Conservation (phyloP, 1,140 invertebrate genomes). For the Atta colombica region DNA sequence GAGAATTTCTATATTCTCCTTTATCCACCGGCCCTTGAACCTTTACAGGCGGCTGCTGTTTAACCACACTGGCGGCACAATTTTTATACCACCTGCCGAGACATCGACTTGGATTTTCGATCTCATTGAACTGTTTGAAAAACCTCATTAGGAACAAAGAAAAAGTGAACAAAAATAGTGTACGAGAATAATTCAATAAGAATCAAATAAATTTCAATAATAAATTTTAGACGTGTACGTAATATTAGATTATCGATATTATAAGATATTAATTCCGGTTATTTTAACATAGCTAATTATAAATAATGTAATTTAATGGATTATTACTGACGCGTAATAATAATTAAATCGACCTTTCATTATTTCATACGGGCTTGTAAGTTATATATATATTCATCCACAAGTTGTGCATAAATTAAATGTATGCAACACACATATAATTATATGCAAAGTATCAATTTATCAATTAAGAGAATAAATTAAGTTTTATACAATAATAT, state of each 20-base stretch:
- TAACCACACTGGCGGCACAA: conserved; percentile 68
- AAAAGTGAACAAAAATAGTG: conserved; percentile 21
- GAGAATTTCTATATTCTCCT: conserved; percentile 63
- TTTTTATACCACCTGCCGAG: conserved; percentile 77
- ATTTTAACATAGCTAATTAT: conserved; percentile 31
- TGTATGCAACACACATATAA: not conserved
- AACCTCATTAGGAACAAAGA: conserved; percentile 44
- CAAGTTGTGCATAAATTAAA: conserved; percentile 14
- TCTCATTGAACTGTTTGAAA: conserved; percentile 35
- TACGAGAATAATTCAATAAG: not conserved
- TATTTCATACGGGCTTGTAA: conserved; percentile 21
- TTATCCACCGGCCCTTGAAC: conserved; percentile 57
- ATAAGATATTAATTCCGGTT: conserved; percentile 21
- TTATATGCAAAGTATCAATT: not conserved
- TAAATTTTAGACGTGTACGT: not conserved
- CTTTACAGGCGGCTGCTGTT: conserved; percentile 64
- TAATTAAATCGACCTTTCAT: conserved; percentile 12
- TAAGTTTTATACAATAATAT: not conserved
- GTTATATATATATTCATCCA: conserved; percentile 9
- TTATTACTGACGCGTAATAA: not conserved
- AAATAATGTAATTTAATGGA: conserved; percentile 16
- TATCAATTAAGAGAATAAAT: conserved; percentile 4
- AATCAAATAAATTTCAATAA: not conserved
- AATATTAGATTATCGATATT: conserved; percentile 19
- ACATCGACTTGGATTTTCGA: conserved; percentile 65